These are phyloP conservation scores for Orius insidiosus DNA, from an alignment of 1,140 invertebrate genomes.

Conservation along the genomic window DNA sequence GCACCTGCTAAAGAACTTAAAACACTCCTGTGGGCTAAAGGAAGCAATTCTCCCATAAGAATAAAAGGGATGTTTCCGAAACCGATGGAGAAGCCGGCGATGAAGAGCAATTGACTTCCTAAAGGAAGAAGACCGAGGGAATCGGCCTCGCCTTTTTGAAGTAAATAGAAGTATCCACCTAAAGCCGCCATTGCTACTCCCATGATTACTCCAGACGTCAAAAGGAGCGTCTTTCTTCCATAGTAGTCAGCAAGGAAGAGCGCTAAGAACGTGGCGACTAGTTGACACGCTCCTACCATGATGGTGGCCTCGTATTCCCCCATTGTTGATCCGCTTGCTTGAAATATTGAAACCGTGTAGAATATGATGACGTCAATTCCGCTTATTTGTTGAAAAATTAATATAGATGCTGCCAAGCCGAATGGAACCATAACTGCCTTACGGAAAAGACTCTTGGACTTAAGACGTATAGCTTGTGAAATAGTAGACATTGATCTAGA, in stretches of 20 bases:
- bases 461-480: not conserved
- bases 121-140: conserved; percentile 28
- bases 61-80: conserved; percentile 33
- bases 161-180: conserved; percentile 35
- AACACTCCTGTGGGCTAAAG: conserved; percentile 25
- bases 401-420: conserved; percentile 29
- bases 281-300: conserved; percentile 38
- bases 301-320: conserved; percentile 40
- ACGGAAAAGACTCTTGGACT: not conserved
- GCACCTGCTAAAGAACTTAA: conserved; percentile 28
- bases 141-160: conserved; percentile 22
- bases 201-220: conserved; percentile 28
- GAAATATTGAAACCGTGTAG: conserved; percentile 48
- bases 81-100: conserved; percentile 32
- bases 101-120: conserved; percentile 29
- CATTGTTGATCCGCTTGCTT: conserved; percentile 34
- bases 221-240: conserved; percentile 31
- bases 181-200: conserved; percentile 32
- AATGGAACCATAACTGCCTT: conserved; percentile 23
- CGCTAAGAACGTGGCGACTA: conserved; percentile 31
- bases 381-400: conserved; percentile 42
- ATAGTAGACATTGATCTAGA: not conserved
- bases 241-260: conserved; percentile 34
- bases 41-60: conserved; percentile 33
- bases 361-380: conserved; percentile 53